A percentile compares a stretch with the other conserved stretches of the same genome.
These are phyloP conservation scores for Neoitamus cyanurus DNA, from an alignment of 2,888 invertebrate genomes.

Conservation along the genomic window DNA sequence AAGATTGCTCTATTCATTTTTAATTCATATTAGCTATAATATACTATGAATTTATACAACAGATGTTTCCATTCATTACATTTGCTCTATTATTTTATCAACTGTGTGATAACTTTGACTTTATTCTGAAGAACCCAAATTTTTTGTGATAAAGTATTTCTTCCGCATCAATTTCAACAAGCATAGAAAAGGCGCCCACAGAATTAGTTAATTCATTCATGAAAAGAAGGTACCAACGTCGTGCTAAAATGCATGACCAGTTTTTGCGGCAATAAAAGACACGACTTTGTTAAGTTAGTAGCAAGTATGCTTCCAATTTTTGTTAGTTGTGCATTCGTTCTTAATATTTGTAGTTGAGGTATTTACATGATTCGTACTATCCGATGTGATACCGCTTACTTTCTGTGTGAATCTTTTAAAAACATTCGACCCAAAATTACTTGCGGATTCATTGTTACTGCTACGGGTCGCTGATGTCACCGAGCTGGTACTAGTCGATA, in stretches of 20 bases:
- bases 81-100: too few species aligned
- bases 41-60: too few species aligned
- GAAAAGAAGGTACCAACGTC: neutral
- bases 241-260: neutral
- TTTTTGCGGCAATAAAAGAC: neutral
- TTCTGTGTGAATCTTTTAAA: slow-evolving; percentile 65
- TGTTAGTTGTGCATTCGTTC: neutral
- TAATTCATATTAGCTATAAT: too few species aligned
- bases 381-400: slow-evolving; percentile 58
- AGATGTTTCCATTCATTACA: too few species aligned
- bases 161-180: neutral
- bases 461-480: slow-evolving; percentile 54
- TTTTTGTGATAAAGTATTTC: neutral
- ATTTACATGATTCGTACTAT: slow-evolving; percentile 53
- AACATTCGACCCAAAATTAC: slow-evolving; percentile 60
- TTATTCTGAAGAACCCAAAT: neutral
- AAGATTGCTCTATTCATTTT: too few species aligned
- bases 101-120: neutral
- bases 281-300: neutral
- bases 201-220: neutral
- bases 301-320: slow-evolving; percentile 17
- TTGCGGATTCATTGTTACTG: slow-evolving; percentile 44
- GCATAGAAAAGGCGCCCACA: neutral
- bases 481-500: slow-evolving; percentile 56
- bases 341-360: slow-evolving; percentile 34